Base-by-base conservation (phyloP, 1,140 invertebrate species). In the Medauroidea extradentata region DNA sequence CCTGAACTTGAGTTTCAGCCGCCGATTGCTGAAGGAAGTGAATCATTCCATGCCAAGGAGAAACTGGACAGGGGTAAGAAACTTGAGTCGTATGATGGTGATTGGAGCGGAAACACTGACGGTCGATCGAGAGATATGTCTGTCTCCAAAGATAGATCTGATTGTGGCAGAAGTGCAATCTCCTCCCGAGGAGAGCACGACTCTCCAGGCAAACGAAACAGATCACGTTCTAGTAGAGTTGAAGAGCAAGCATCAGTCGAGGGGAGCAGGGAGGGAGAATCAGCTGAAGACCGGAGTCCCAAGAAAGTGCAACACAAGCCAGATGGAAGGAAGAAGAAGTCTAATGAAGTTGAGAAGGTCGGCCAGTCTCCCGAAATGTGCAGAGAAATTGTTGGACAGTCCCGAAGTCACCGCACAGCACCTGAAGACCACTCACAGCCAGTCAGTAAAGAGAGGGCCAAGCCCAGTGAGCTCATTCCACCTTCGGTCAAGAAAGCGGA, bases 1-100 rank as follows among this genome's bases (percentile, higher is more conserved):
- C 83, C 83, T 83, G 84, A 84, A 82, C 80, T 78, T 78, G 79
- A 85, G 81, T 79, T 83, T 82, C 79, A 83, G 83, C 79, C 84
- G 81, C 79, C 83, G 82, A 68, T 79, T 85, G 71, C 73, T 87
- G 79, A 86, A 79, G 79, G 85, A 88, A 81, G 86, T 81, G 82
- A 88, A 87, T 72, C 83, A 79, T 66, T 75, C 77, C 68, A 82
- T 85, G 63, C 76, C 76, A 72, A 73, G 74, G 60, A 65, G 18
- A 55, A 63, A 61, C 34, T 49, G 46, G 57, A 57, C 57, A 64
- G 67, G 53, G 62, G 63, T 23, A 58, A 63, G 38, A 53, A 60
- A 42, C 41, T 1, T 41, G 51, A 21, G 18, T 18, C 64, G 48
- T 59, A 67, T 63, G 64, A 53, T 25, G 71, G 80, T 83, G 76